Evolutionary conservation across 2,113 vertebrate species (phyloP), one percentile per base, ranked within the genome.

Genomic region (Clinocottus analis): DNA sequence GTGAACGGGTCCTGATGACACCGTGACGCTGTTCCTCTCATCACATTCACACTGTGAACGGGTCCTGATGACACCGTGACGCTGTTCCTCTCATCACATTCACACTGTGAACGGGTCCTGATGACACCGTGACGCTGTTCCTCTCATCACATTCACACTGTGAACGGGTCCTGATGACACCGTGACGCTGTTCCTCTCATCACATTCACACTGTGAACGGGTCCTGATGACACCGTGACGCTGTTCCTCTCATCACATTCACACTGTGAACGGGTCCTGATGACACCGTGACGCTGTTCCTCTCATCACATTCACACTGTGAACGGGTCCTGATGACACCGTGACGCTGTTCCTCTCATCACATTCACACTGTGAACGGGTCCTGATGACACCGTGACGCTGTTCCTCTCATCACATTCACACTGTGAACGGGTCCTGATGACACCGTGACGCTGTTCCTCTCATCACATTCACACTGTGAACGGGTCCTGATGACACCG

Each of bases 71-170:
- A 9, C 67, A 65, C 41, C 41, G 35, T 45, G 70, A 19, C 63
- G 72, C 73, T 81, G 68, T 83, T 68, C 49, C 63, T 37, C 51
- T 85, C 75, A 90, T 85, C 55, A 83, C 82, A 82, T 83, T 79
- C 68, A 25, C 37, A 62, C 9, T 1, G 41, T 39, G 16, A n/a
- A n/a, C n/a, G n/a, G n/a, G n/a, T n/a, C n/a, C 43, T 13, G 11
- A 49, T 37, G n/a, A 9, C 67, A 65, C 41, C 41, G 35, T 45
- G 70, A 19, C 63, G 72, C 73, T 81, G 68, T 83, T 68, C 49
- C 63, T 37, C 51, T 85, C 75, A 90, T 85, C 55, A 83, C 82
- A 82, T 83, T 79, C 68, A 25, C 37, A 62, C 9, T 1, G 41
- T 39, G 16, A n/a, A n/a, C n/a, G n/a, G n/a, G n/a, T n/a, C n/a